Base-by-base conservation (phyloP, 1,140 invertebrate species). In the Drosophila fuyamai region DNA sequence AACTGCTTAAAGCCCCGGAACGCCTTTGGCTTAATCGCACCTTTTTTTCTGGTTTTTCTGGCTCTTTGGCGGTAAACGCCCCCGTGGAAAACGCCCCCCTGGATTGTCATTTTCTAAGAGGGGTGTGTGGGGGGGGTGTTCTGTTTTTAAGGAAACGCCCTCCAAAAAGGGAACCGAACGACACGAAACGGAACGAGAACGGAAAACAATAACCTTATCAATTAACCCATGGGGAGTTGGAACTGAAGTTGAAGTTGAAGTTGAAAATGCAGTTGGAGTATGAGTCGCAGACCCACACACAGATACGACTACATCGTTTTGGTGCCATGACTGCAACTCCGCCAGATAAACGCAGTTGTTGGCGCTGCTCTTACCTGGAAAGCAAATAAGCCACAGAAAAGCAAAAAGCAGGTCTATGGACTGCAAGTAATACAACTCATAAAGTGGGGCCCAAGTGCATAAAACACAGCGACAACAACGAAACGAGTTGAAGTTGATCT, bases 381-480 rank as follows among this genome's bases (percentile, higher is more conserved):
- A 77, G 76, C 65, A 85, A 63, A 76, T 63, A 75, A 66, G 76
- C 10, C 27, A n/a, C n/a, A 7, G 57, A 6, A 50, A 41, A 14
- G 27, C 43, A 27, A 23, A 59, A 76, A 59, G 72, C 83, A 83
- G 83, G 70, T 83, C 84, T 79, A 53, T 47, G 56, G 62, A 79
- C 83, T 82, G 12, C 46, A 32, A 44, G 65, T 67, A 88, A 88
- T 86, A 79, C 79, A 79, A 76, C 66, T 88, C 79, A 86, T 88
- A 86, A 86, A 83, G 75, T 88, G 83, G 67, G 79, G 79, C 79
- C 79, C 63, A 82, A 83, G 79, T 83, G 86, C 79, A 86, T 86
- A 76, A 88, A 86, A 77, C 73, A 84, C 68, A 47, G 58, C 80
- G 68, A 70, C 78, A 73, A 51, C 66, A 74, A 23, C 55, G 59